A percentile compares a stretch with the other conserved stretches of the same genome.
phyloP scores from a whole-genome alignment of 2,797 vertebrate genomes.

The Meda fulgida region DNA sequence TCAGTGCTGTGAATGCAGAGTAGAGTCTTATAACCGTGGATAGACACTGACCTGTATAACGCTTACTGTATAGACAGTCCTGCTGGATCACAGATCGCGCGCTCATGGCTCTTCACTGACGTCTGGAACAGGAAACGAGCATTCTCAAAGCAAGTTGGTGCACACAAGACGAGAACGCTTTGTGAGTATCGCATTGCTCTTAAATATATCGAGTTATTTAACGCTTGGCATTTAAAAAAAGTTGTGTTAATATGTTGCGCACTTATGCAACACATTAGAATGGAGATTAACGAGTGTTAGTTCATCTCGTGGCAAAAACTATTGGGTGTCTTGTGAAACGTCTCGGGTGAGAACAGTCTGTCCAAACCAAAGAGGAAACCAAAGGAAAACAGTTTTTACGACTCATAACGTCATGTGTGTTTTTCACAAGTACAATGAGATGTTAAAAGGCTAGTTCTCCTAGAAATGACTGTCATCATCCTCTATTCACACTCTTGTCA shows the following conservation, averaged over 20 bases:
- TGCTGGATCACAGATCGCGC: not conserved
- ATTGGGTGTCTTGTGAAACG: not conserved
- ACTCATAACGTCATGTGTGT: not conserved
- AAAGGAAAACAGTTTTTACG: not conserved
- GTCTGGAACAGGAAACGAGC: constrained; percentile 67
- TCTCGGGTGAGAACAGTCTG: not conserved
- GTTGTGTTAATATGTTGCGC: not conserved
- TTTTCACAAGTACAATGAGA: not conserved
- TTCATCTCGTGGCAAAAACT: not conserved
- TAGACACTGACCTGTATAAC: not conserved
- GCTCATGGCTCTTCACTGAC: constrained; percentile 42
- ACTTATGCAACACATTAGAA: too few relatives aligned
- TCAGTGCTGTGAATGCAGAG: not conserved
- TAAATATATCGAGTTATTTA: not conserved
- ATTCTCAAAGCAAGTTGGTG: constrained; percentile 29
- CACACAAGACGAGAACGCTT: constrained; percentile 7
- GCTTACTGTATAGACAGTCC: not conserved
- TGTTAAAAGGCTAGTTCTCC: not conserved
- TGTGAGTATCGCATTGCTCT: constrained; percentile 36
- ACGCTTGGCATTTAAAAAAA: not conserved
- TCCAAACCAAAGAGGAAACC: not conserved
- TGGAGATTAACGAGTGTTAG: not conserved
- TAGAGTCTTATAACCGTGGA: not conserved
- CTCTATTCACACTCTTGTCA: not conserved
- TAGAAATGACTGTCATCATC: not conserved